A percentile compares a stretch with the other conserved stretches of the same genome.
phyloP scores from a whole-genome alignment of 1,140 invertebrate species.

The Lepidurus couesii region DNA sequence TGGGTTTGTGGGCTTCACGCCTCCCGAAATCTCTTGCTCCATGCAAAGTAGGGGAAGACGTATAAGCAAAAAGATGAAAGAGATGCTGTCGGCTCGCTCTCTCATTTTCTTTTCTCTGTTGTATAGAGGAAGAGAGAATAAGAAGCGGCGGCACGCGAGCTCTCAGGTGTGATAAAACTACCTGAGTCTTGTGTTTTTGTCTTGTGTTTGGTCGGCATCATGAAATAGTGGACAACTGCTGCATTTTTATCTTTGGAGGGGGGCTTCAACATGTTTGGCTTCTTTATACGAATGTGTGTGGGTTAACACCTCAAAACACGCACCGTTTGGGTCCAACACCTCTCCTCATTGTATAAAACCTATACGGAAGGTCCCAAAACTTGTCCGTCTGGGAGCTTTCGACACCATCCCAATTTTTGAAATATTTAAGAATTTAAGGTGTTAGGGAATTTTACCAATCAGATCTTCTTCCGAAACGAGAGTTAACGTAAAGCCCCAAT shows the following conservation, averaged over 20 bases:
- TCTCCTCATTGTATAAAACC: not conserved
- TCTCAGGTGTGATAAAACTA: slow-evolving; percentile 17
- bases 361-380: not conserved
- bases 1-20: not conserved
- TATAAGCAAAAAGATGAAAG: not conserved
- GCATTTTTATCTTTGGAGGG: not conserved
- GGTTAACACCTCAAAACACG: slow-evolving; percentile 10
- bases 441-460: too few species aligned
- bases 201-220: slow-evolving; percentile 9
- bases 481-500: too few species aligned
- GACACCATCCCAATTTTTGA: not conserved
- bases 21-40: slow-evolving; percentile 1
- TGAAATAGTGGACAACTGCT: not conserved
- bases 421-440: too few species aligned
- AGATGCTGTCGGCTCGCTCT: not conserved
- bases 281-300: slow-evolving; percentile 4
- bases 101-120: too few species aligned
- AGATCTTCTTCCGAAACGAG: too few species aligned
- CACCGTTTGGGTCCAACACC: slow-evolving; percentile 9
- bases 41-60: not conserved
- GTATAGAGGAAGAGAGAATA: too few species aligned
- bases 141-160: slow-evolving; percentile 13
- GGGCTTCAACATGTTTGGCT: too few species aligned
- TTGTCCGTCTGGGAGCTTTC: not conserved
- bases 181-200: not conserved